These are phyloP conservation scores for Podargus strigoides DNA, from an alignment of 2,797 vertebrate genomes.

Conservation along the genomic window DNA sequence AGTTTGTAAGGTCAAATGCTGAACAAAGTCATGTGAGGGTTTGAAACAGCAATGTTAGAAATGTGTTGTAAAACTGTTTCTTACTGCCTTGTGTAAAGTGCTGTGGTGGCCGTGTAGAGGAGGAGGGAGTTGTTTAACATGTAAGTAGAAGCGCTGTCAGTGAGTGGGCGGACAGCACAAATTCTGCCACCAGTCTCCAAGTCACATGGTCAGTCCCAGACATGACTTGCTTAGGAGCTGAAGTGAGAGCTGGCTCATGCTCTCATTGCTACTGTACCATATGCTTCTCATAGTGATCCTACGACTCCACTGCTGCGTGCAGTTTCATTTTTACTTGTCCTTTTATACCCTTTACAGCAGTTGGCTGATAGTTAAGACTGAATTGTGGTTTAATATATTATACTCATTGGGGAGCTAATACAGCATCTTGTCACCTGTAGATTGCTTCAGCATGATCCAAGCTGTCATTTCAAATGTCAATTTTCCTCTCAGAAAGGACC, in stretches of 20 bases:
- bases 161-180: not conserved
- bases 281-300: not conserved
- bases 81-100: not conserved
- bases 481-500: not conserved
- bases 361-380: not conserved
- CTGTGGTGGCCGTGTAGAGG: not conserved
- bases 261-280: not conserved
- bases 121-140: not conserved
- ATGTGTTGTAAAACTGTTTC: accelerated
- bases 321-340: not conserved
- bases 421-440: slow-evolving; percentile 2
- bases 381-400: not conserved
- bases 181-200: not conserved
- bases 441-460: not conserved
- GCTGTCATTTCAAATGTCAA: not conserved
- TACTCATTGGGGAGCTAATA: not conserved
- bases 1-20: not conserved
- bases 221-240: accelerated
- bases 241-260: not conserved
- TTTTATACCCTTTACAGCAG: not conserved
- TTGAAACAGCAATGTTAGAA: not conserved
- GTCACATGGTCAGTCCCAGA: not conserved
- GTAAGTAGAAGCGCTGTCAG: not conserved
- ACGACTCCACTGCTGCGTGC: accelerated
- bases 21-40: not conserved